Base-by-base conservation (phyloP, 2,797 vertebrate species). In the Carcharodon carcharias region DNA sequence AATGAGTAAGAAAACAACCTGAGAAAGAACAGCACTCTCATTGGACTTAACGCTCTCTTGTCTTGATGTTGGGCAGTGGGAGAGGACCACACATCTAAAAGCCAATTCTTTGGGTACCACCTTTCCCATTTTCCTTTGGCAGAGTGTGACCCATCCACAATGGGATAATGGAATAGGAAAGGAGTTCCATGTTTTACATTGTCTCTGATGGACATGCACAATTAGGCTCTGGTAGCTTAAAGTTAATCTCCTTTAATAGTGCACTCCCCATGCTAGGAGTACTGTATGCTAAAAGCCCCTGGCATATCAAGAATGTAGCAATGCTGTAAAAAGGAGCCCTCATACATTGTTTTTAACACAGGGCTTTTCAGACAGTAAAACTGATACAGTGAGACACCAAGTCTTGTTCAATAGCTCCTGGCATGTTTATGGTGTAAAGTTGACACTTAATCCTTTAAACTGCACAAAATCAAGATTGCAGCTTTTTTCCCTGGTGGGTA, bases 371-470 rank as follows among this genome's bases (percentile, higher is more conserved):
- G 67, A 35, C 94, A 95, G 69, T 31, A 58, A 5, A 95, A 56
- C 94, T 95, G 94, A 95, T 77, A 56, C 67, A 95, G 69, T 77
- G 54, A 77, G 94, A 56, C 94, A 77, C 45, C 69, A 95, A 95
- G 69, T 73, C 67, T 95, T 95, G 94, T 77, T 95, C 94, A 95
- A 95, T 95, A 95, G 94, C 94, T 77, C 69, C 94, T 95, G 94
- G 94, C 94, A 77, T 95, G 69, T 95, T 95, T 77, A 95, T 77
- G 94, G 94, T 77, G 94, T 73, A 95, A 95, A 95, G 69, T 77
- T 95, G 94, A 95, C 94, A 95, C 71, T 77, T 95, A 95, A 95
- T 95, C 94, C 94, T 95, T 77, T 77, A 95, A 95, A 95, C 94
- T n/a, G 94, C 94, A 95, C 50, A 77, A 95, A 95, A 95, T 95